Base-by-base conservation (phyloP, 2,797 vertebrate species). In the Aplochiton taeniatus region DNA sequence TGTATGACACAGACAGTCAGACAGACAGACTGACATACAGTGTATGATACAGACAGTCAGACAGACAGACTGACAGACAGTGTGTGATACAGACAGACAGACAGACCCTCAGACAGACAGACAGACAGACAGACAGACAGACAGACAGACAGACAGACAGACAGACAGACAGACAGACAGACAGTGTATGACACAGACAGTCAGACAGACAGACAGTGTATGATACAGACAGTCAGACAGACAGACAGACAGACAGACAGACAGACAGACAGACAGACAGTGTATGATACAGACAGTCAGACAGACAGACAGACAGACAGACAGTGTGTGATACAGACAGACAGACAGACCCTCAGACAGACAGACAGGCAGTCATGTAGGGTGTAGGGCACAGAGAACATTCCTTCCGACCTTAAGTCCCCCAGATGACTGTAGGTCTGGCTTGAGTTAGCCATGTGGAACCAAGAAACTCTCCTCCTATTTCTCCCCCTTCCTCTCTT, bases 351-450 rank as follows among this genome's bases (percentile, higher is more conserved):
- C n/a, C n/a, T n/a, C 31, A 31, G 31, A 31, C 31, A 31, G 31
- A 31, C 31, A 31, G 31, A 31, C 31, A 31, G 31, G 6, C 31
- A 31, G 31, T 3, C 31, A 31, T 2, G 6, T 6, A 31, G 31
- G 6, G 3, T 3, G 31, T 3, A 2, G 6, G 59, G 6, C 31
- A 20, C 10, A 18, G 13, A 61, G 66, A 68, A 48, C 58, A 61
- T 50, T 16, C 51, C 46, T 66, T 63, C 69, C 44, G 42, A 60
- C 69, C 17, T 60, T 16, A 12, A 20, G 47, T 72, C 76, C 81
- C 70, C 57, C 76, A 73, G 82, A 77, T 79, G 83, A 82, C 68
- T 72, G 47, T 67, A 80, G 70, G 72, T 90, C 81, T 87, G 77
- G 76, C 63, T 76, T 75, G 75, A 82, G 80, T 84, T 85, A 83